Base-by-base conservation (phyloP, 2,888 invertebrate genomes). In the Imbricaverruca yamaguchii region DNA sequence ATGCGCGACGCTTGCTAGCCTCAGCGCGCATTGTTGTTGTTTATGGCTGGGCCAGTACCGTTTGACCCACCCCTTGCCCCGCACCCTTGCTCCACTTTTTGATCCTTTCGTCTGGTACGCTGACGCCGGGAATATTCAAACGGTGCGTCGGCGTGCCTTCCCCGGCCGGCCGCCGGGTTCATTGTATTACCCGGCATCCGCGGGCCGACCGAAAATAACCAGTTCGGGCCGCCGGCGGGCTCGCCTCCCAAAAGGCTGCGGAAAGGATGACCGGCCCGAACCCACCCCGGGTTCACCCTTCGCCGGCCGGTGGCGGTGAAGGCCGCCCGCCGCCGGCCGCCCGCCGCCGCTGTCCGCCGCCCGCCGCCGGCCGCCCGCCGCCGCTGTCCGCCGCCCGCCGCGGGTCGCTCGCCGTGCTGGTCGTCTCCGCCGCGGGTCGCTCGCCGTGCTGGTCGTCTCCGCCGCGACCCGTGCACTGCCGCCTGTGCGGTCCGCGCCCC, bases 151-250 rank as follows among this genome's bases (percentile, higher is more conserved):
- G 12, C n/a, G n/a, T 25, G 12, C n/a, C 39, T 1, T 39, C 2
- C 39, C 39, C 2, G 39, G 2, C 12, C 67, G 13, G 67, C 7
- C n/a, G 67, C 25, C 67, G 69, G 69, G 69, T 69, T 69, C 69
- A 69, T 69, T 69, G 69, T 69, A 69, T 69, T 39, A 18, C 13
- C 39, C 69, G 69, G 69, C 69, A 69, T 39, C 69, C 69, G 69
- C 7, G 25, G 3, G 12, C 69, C 23, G 23, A 1, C 67, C 53
- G 25, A 18, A 39, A 69, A 69, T 69, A 69, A 69, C 69, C 53
- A n/a, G 69, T 69, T 69, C 69, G 15, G 39, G n/a, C 39, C 53
- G 69, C n/a, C 8, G 13, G 39, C 10, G 1, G 25, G 67, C 67
- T 4, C 11, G 39, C 1, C 69, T 69, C 53, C 23, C 69, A 69